phyloP scores from a whole-genome alignment of 2,113 vertebrate genomes.

The Porphyrio hochstetteri region DNA sequence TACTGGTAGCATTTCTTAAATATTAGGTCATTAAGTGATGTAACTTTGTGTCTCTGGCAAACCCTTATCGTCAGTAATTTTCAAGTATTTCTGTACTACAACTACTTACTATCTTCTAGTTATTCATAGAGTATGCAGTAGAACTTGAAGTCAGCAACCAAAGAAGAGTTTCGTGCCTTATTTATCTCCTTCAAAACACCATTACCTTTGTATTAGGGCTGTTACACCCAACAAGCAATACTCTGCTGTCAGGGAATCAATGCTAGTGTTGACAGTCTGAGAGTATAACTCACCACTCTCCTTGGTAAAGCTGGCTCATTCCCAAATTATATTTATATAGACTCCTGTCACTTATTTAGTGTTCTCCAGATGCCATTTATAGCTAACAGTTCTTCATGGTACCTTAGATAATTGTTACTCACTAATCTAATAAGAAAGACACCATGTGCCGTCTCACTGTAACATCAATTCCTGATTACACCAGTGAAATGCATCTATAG shows the following conservation, averaged over 20 bases:
- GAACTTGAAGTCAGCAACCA: neutral
- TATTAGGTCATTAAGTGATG: neutral
- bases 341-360: slow-evolving; percentile 19
- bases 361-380: slow-evolving; percentile 4
- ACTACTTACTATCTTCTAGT: neutral
- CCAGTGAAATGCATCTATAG: neutral
- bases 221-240: neutral
- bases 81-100: neutral
- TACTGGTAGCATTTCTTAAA: neutral
- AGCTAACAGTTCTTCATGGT: neutral
- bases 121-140: neutral
- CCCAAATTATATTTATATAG: slow-evolving; percentile 41
- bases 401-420: neutral
- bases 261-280: slow-evolving; percentile 27
- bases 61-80: neutral
- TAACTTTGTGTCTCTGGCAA: neutral
- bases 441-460: neutral
- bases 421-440: neutral
- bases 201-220: slow-evolving; percentile 7
- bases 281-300: neutral
- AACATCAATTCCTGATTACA: neutral
- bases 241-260: slow-evolving; percentile 15
- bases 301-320: neutral
- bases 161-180: neutral
- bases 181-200: slow-evolving; percentile 16